Base-by-base conservation (phyloP, 2,888 invertebrate genomes). In the Vandiemenella viatica region DNA sequence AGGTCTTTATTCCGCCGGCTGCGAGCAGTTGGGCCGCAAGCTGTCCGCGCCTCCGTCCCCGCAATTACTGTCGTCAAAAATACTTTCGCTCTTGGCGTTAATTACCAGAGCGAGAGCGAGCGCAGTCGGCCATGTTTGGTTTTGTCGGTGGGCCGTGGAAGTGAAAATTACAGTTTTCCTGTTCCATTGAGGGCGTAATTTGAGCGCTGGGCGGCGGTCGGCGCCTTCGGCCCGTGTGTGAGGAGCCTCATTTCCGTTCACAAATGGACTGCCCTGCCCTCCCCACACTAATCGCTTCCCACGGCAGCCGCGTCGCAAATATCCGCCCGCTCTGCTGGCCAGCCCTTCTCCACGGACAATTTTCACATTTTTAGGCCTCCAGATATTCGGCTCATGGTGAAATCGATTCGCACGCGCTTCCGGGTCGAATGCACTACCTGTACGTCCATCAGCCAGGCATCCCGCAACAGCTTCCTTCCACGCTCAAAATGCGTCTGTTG, bases 141-240 rank as follows among this genome's bases (percentile, higher is more conserved):
- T 22, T 40, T 42, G 47, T 50, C 45, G 46, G 50, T 47, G 46
- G 41, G 52, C 48, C 21, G 22, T 19, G 40, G 70, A 71, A 72
- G 71, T 71, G 71, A 47, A 41, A 47, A 47, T 47, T 47, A 47
- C 47, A 47, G 42, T 47, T 47, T 47, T 47, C 47, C 47, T 47
- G 47, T 32, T 32, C 32, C 32, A 32, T 32, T 32, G 32, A 32
- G 32, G 32, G 32, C 13, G 32, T 32, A 32, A 32, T 32, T 32
- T 32, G 32, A 32, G 32, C 32, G 32, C n/a, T n/a, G n/a, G n/a
- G 32, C 32, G n/a, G 32, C 13, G 32, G 32, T 32, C n/a, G 32
- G 32, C 32, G n/a, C 32, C 13, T 10, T 32, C 10, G 32, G 32
- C n/a, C n/a, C 32, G 32, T 10, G 13, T 10, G 32, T n/a, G 13